phyloP scores from a whole-genome alignment of 2,113 vertebrate genomes.

The Mus pahari region DNA sequence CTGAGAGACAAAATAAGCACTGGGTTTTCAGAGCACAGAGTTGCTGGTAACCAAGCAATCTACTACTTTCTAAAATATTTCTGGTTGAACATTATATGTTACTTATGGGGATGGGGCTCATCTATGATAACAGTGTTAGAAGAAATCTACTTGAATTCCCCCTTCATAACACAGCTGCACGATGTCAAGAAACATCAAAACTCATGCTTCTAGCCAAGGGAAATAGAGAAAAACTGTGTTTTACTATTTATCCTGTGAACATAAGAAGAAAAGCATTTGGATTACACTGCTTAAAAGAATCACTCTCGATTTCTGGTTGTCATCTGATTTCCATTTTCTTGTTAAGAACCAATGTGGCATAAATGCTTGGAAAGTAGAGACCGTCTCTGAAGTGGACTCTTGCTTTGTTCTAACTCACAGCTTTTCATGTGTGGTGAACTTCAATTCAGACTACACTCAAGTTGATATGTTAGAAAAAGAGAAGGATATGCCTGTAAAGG shows the following conservation, averaged over 20 bases:
- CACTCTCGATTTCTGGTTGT: background rate
- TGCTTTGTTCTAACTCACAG: background rate
- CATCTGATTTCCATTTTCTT: background rate
- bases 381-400: background rate
- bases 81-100: slow-evolving; percentile 72
- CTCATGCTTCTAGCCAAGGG: background rate
- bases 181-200: background rate
- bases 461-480: background rate
- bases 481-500: background rate
- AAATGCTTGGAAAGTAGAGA: background rate
- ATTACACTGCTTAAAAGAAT: slow-evolving; percentile 20
- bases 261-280: slow-evolving; percentile 50
- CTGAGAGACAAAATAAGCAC: slow-evolving; percentile 78
- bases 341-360: slow-evolving; percentile 53
- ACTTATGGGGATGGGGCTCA: slow-evolving; percentile 74
- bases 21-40: slow-evolving; percentile 68
- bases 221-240: background rate
- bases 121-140: slow-evolving; percentile 70
- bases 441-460: background rate
- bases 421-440: background rate
- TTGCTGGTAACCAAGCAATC: slow-evolving; percentile 76
- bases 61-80: slow-evolving; percentile 74
- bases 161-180: background rate
- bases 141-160: background rate
- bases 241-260: slow-evolving; percentile 12